Base-by-base conservation (phyloP, 2,888 invertebrate species). In the Harpalus rubripes region DNA sequence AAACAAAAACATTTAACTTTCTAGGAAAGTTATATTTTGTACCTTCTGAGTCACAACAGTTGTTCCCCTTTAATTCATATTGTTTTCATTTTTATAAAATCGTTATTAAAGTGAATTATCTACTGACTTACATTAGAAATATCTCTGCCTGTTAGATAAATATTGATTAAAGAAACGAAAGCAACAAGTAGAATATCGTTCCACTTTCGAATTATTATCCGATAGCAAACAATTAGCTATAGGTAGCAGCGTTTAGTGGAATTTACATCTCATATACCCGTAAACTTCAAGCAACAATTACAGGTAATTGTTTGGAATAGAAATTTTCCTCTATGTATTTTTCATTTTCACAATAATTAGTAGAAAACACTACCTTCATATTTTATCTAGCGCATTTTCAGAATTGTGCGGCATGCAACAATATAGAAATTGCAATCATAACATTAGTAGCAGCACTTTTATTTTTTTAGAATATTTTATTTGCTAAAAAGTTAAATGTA, bases 341-440 rank as follows among this genome's bases (percentile, higher is more conserved):
- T 68, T 68, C 68, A 39, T 68, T 68, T 74, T 52, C 44, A 44
- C 72, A 74, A 74, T 74, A 74, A 74, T 74, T 74, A 74, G 16
- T 74, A 74, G 72, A 74, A 74, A 74, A 74, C 41, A 39, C 72
- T 68, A 68, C 68, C 68, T 39, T 39, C 68, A 68, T 68, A 68
- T 39, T 68, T 68, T 68, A 68, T 68, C 68, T 68, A 26, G 10
- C 26, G n/a, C 26, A 63, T 63, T 26, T 18, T 63, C 63, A 63
- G 26, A 41, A 39, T 22, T 39, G 26, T 68, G 68, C n/a, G n/a
- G 32, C 68, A 68, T 68, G 68, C 68, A 39, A 68, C 8, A 26
- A 10, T 18, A 26, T 4, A 26, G 63, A 63, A n/a, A 26, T 12
- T 26, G 8, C 26, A 63, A 26, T 26, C 63, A n/a, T n/a, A n/a